Conservation (phyloP, 1,140 invertebrate genomes). For the Apis laboriosa region DNA sequence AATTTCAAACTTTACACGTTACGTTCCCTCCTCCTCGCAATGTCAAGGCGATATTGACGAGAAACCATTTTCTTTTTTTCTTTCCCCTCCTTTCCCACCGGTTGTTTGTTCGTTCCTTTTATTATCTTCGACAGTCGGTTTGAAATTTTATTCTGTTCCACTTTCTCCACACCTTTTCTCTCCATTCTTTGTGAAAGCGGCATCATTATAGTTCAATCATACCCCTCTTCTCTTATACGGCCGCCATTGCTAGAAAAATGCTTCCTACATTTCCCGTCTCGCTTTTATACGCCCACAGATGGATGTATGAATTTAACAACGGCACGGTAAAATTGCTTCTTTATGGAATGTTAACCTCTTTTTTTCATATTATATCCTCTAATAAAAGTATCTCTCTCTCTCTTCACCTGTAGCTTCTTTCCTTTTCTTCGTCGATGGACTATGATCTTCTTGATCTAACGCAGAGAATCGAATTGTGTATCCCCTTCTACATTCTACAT, state of each 20-base stretch:
- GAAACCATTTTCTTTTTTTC: slow-evolving; percentile 12
- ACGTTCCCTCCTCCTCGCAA: not conserved
- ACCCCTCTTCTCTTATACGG: slow-evolving; percentile 72
- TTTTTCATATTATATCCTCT: slow-evolving; percentile 70
- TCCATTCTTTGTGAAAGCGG: slow-evolving; percentile 47
- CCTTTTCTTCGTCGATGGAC: no score
- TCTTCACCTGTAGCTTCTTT: slow-evolving; percentile 12
- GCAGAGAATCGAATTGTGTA: no score
- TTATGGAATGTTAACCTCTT: slow-evolving; percentile 74
- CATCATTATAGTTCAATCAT: slow-evolving; percentile 77
- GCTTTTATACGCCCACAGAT: slow-evolving; percentile 70
- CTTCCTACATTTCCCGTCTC: slow-evolving; percentile 56
- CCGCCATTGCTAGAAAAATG: slow-evolving; percentile 71
- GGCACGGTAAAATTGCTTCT: slow-evolving; percentile 75
- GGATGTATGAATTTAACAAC: slow-evolving; percentile 75
- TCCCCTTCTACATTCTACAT: no score
- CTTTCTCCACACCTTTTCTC: slow-evolving; percentile 1
- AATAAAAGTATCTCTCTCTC: slow-evolving; percentile 64
- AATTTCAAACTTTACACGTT: no score
- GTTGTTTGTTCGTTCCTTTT: slow-evolving; percentile 7
- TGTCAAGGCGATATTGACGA: slow-evolving; percentile 12
- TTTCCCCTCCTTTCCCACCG: not conserved
- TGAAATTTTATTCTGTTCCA: slow-evolving; percentile 71
- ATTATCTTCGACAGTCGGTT: slow-evolving; percentile 53
- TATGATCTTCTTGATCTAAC: no score